Conservation (phyloP, 2,113 vertebrate genomes). For the Telmatochromis sp. region DNA sequence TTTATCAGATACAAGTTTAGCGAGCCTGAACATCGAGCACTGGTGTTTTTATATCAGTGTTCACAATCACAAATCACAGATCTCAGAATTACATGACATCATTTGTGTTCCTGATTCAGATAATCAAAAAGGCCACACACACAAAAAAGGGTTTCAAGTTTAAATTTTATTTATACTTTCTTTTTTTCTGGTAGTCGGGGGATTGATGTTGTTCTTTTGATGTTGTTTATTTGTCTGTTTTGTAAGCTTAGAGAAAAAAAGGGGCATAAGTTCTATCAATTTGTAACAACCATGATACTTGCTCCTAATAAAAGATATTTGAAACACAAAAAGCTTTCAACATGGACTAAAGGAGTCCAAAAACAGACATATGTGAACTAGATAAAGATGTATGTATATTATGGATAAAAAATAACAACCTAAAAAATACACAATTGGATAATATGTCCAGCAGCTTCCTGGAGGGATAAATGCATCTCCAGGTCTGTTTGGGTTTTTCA, state of each 20-base stretch:
- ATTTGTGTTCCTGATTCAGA: neutral
- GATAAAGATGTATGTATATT: neutral
- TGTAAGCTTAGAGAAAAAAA: too few species aligned
- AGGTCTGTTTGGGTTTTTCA: neutral
- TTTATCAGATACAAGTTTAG: neutral
- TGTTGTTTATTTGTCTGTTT: too few species aligned
- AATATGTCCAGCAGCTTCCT: neutral
- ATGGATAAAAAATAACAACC: neutral
- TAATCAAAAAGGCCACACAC: neutral
- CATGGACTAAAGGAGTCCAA: neutral
- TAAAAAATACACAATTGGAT: neutral
- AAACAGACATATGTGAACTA: neutral
- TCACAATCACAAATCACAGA: neutral
- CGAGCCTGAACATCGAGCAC: neutral
- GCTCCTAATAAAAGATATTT: too few species aligned
- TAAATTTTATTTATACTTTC: too few species aligned
- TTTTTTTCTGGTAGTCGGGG: too few species aligned
- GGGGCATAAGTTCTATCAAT: too few species aligned
- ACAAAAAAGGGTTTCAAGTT: fast-evolving
- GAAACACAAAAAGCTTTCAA: neutral
- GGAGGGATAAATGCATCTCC: fast-evolving
- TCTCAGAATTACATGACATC: neutral
- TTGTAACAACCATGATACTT: too few species aligned
- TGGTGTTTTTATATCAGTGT: neutral
- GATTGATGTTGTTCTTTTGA: too few species aligned